These are phyloP conservation scores for Psittacus erithacus DNA, from an alignment of 2,113 vertebrate genomes.

Conservation along the genomic window DNA sequence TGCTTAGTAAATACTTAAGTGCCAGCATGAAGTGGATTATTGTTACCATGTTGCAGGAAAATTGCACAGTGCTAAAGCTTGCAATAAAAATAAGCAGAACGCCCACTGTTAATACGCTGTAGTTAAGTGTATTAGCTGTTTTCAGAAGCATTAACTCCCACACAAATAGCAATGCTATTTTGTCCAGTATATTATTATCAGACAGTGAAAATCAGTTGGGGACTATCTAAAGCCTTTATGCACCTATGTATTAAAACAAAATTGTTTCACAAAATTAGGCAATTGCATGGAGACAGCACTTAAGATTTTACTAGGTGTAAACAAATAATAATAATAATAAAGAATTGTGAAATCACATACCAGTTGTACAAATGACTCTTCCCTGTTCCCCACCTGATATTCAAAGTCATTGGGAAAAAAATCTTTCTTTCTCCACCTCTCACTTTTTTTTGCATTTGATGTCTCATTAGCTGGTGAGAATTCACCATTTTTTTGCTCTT, in stretches of 20 bases:
- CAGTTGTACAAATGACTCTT: not conserved
- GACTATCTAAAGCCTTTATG: conserved; percentile 61
- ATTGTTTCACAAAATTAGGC: conserved; percentile 58
- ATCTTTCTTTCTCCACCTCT: not conserved
- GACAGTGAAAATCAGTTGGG: conserved; percentile 59
- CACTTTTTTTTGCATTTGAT: not conserved
- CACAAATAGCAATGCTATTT: conserved; percentile 61
- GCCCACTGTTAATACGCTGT: conserved; percentile 63
- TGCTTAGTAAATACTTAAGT: conserved; percentile 69
- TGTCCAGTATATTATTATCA: conserved; percentile 66
- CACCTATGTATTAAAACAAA: conserved; percentile 40
- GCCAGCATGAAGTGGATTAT: conserved; percentile 67
- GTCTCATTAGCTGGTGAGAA: not conserved
- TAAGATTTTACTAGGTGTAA: conserved; percentile 44
- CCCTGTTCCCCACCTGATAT: not conserved
- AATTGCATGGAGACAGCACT: conserved; percentile 38
- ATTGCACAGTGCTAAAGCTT: conserved; percentile 62
- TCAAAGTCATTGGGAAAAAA: not conserved
- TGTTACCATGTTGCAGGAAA: conserved; percentile 69
- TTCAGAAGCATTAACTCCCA: conserved; percentile 72
- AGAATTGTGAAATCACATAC: conserved; percentile 11
- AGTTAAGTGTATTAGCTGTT: conserved; percentile 72
- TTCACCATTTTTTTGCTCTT: not conserved
- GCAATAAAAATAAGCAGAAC: conserved; percentile 76
- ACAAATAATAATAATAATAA: not conserved